Base-by-base conservation (phyloP, 2,113 vertebrate species). In the Rhinolophus ferrumequinum region DNA sequence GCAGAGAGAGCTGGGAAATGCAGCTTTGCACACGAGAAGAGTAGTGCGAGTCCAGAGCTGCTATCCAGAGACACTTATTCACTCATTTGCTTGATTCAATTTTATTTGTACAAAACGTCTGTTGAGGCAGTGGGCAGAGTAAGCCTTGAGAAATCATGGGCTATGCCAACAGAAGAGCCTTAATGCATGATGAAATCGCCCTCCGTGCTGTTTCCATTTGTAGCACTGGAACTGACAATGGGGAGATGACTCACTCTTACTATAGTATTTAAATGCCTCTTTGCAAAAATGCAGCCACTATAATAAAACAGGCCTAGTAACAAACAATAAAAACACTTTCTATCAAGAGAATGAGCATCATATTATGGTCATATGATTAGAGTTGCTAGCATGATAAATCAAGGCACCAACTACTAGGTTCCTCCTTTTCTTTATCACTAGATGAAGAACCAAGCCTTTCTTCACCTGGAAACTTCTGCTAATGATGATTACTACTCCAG, bases 101-200 rank as follows among this genome's bases (percentile, higher is more conserved):
- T 96, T 94, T 91, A 44, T 91, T 66, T 92, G 69, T 85, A 97
- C 70, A 95, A 96, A 93, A 81, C 69, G 86, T 92, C 76, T 76
- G 80, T 35, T 80, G 79, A 89, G 83, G 88, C 66, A 88, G 75
- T 15, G n/a, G 77, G 89, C 60, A 89, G 82, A 60, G 64, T 88
- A 87, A 82, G 70, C 66, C 88, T 60, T 90, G 33, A 62, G 89
- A 88, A 88, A 88, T 86, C 93, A 66, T 41, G 70, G 90, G 88
- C 87, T 95, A 79, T 92, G 91, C 80, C 95, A 94, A 95, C 69
- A 93, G 95, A 86, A 93, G n/a, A n/a, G n/a, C 64, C 77, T 66
- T 95, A 95, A 79, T 52, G 66, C 88, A 60, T 94, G 94, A 82
- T 82, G 92, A 88, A 88, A 73, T 83, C 76, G 38, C 56, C 41